phyloP scores from a whole-genome alignment of 2,888 invertebrate species.

The Aethes cnicana region DNA sequence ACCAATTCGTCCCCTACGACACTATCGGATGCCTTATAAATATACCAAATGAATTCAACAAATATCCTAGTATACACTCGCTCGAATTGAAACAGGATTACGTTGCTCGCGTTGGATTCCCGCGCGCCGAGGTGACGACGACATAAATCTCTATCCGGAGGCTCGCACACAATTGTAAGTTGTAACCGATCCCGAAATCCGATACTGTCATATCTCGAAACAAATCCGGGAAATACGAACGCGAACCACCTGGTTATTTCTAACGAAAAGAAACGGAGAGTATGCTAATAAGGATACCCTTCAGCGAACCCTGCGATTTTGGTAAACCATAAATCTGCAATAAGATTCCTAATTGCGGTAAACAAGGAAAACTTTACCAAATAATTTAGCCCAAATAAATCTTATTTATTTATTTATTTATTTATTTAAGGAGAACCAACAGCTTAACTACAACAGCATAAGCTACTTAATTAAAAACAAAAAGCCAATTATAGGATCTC shows the following conservation, averaged over 20 bases:
- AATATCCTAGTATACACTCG: neutral
- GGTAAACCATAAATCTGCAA: constrained; percentile 15
- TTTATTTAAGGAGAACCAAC: too few species aligned
- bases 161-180: constrained; percentile 23
- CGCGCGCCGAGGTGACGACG: constrained; percentile 9
- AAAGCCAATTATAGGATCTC: too few species aligned
- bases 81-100: constrained; percentile 13
- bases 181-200: constrained; percentile 14
- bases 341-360: constrained; percentile 2
- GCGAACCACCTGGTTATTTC: neutral
- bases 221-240: constrained; percentile 3
- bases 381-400: constrained; percentile 12
- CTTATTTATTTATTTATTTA: too few species aligned
- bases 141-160: constrained; percentile 28
- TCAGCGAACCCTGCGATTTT: neutral
- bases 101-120: constrained; percentile 1
- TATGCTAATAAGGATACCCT: neutral
- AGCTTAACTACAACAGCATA: too few species aligned
- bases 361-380: constrained; percentile 3
- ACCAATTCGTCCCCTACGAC: constrained; percentile 51
- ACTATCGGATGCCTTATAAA: too few species aligned
- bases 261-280: neutral
- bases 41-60: too few species aligned
- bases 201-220: constrained; percentile 16
- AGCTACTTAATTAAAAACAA: too few species aligned